These are phyloP conservation scores for Tympanoctomys barrerae DNA, from an alignment of 2,797 vertebrate species.

Conservation along the genomic window DNA sequence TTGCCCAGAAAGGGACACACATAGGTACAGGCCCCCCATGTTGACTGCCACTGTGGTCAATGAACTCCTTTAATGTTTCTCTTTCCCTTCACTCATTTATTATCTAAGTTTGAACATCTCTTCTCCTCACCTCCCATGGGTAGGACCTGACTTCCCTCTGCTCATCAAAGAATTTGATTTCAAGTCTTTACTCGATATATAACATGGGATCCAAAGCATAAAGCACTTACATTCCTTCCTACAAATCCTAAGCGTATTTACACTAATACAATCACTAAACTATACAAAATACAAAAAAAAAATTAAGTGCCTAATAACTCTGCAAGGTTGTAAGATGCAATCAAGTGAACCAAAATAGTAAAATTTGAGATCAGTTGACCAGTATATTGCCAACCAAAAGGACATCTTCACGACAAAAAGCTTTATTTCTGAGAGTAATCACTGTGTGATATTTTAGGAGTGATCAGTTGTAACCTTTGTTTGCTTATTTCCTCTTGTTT, in stretches of 20 bases:
- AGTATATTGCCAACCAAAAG: background rate
- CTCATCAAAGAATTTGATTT: background rate
- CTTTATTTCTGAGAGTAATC: constrained; percentile 37
- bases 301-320: background rate
- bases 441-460: constrained; percentile 14
- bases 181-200: background rate
- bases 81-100: background rate
- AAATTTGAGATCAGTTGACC: background rate
- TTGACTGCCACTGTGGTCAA: background rate
- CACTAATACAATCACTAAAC: background rate
- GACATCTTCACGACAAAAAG: background rate
- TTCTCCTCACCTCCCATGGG: background rate
- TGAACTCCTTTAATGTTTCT: background rate
- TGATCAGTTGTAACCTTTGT: background rate
- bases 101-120: background rate
- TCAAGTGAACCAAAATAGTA: background rate
- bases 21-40: background rate
- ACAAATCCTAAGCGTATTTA: background rate
- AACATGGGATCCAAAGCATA: background rate
- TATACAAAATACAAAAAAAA: background rate
- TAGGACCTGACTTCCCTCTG: background rate
- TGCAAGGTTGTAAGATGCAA: background rate
- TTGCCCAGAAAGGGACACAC: background rate
- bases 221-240: background rate
- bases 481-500: background rate